A percentile compares a stretch with the other conserved stretches of the same genome.
phyloP scores from a whole-genome alignment of 1,140 invertebrate genomes.

The Drosophila lini region DNA sequence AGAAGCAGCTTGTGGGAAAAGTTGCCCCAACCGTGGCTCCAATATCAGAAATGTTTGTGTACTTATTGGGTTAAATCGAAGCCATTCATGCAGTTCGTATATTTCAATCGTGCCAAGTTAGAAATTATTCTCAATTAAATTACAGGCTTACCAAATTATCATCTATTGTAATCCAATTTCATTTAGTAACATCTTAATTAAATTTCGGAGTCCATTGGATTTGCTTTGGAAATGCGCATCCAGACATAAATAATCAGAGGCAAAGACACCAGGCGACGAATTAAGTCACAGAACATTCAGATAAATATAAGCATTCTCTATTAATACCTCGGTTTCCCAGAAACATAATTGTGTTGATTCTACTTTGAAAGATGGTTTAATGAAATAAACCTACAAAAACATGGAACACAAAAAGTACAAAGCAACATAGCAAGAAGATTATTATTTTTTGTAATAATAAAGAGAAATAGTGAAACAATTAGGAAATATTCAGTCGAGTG shows the following conservation, averaged over 20 bases:
- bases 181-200: background rate
- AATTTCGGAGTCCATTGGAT: background rate
- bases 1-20: background rate
- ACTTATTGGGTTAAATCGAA: constrained; percentile 25
- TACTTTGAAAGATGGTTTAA: no score
- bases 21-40: background rate
- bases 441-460: no score
- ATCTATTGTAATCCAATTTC: background rate
- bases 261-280: background rate
- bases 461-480: no score
- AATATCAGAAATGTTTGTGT: constrained; percentile 1
- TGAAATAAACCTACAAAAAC: no score
- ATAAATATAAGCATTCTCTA: background rate
- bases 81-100: background rate
- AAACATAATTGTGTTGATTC: background rate
- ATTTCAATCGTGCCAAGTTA: background rate
- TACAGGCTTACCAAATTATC: background rate
- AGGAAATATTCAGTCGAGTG: no score
- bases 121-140: constrained; percentile 14
- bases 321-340: background rate
- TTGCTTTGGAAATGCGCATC: background rate
- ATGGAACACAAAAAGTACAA: no score
- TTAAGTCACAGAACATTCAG: background rate
- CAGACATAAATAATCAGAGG: background rate
- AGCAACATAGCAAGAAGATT: no score